Evolutionary conservation across 2,797 vertebrate genomes (phyloP).

Genomic region (Ibycter americanus): DNA sequence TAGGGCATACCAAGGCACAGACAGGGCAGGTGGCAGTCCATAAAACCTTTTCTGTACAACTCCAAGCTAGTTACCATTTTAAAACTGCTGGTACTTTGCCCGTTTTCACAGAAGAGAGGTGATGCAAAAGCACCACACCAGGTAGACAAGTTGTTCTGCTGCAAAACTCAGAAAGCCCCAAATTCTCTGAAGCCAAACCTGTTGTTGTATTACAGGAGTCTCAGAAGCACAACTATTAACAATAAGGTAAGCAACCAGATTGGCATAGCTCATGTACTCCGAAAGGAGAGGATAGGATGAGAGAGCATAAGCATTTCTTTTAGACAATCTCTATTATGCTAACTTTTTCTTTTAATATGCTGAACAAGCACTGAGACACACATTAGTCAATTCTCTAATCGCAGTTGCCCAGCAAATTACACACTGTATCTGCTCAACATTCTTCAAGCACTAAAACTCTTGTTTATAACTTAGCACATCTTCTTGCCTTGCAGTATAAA

Average conservation of each 20-base stretch:
- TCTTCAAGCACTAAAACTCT: neutral
- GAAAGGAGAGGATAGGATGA: neutral
- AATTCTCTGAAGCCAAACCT: neutral
- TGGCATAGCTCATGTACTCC: neutral
- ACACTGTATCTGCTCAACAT: neutral
- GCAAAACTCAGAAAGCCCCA: neutral
- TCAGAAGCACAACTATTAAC: neutral
- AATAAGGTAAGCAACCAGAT: neutral
- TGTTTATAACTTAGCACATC: slow-evolving; percentile 36
- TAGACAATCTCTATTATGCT: neutral
- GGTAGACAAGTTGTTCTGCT: neutral
- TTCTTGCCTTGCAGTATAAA: slow-evolving; percentile 45
- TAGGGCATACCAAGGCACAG: too few relatives aligned
- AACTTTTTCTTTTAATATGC: slow-evolving; percentile 21
- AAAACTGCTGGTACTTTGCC: neutral
- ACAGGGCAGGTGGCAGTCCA: neutral
- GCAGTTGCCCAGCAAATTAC: neutral
- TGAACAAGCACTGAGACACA: neutral
- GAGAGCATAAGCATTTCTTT: neutral
- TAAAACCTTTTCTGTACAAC: neutral
- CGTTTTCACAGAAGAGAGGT: neutral
- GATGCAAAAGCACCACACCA: neutral
- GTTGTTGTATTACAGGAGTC: neutral
- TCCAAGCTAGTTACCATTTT: neutral
- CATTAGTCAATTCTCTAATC: slow-evolving; percentile 39